phyloP scores from a whole-genome alignment of 1,140 invertebrate species.

The Colletes latitarsis region DNA sequence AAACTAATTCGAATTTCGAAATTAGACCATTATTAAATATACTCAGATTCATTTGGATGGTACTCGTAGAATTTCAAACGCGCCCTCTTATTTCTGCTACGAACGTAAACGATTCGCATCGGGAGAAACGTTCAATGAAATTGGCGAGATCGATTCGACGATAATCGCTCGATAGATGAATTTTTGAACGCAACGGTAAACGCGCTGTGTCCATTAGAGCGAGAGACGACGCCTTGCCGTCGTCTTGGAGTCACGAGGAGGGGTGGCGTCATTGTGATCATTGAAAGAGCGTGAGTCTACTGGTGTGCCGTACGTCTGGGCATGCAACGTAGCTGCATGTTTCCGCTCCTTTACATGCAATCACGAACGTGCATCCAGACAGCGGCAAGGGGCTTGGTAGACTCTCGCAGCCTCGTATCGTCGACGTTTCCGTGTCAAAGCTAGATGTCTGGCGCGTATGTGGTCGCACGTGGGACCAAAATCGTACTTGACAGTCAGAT shows the following conservation, averaged over 20 bases:
- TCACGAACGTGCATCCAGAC: constrained; percentile 58
- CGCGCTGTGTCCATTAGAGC: constrained; percentile 33
- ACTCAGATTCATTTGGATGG: too few relatives aligned
- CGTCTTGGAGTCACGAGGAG: constrained; percentile 47
- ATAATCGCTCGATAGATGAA: constrained; percentile 20
- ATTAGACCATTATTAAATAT: too few relatives aligned
- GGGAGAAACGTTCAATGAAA: too few relatives aligned
- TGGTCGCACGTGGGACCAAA: background rate
- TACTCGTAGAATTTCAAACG: too few relatives aligned
- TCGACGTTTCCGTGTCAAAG: constrained; percentile 24
- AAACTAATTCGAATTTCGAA: too few relatives aligned
- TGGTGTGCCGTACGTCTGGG: constrained; percentile 30
- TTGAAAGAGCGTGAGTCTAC: constrained; percentile 52
- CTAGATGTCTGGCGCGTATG: constrained; percentile 13
- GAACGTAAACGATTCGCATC: too few relatives aligned
- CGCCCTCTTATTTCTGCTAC: too few relatives aligned
- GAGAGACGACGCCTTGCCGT: constrained; percentile 17
- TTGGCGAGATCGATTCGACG: background rate
- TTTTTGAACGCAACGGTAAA: constrained; percentile 21
- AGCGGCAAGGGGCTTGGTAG: background rate
- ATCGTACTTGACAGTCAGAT: background rate
- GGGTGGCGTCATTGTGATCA: constrained; percentile 55
- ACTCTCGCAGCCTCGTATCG: constrained; percentile 18
- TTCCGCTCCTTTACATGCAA: constrained; percentile 63
- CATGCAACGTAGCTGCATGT: constrained; percentile 51